phyloP scores from a whole-genome alignment of 2,888 invertebrate species.

The Trichopoda pennipes region DNA sequence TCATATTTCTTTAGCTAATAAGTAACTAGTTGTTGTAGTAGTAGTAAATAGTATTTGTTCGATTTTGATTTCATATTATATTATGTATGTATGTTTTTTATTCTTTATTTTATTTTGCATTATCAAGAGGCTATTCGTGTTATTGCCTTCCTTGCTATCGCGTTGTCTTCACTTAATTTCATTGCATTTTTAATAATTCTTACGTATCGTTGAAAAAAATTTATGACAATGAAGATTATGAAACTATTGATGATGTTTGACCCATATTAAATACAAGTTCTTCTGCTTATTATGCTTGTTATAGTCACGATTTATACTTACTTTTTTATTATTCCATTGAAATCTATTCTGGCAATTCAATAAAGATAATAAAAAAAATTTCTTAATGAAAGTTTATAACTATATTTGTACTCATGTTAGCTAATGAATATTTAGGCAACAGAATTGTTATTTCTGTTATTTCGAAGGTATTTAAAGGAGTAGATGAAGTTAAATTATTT shows the following conservation, averaged over 20 bases:
- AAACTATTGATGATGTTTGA: slow-evolving; percentile 67
- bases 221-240: slow-evolving; percentile 33
- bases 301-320: slow-evolving; percentile 58
- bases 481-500: neutral
- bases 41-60: too few relatives aligned
- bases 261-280: slow-evolving; percentile 67
- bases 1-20: too few relatives aligned
- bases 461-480: slow-evolving; percentile 30
- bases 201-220: slow-evolving; percentile 20
- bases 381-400: slow-evolving; percentile 22
- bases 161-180: slow-evolving; percentile 24
- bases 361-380: slow-evolving; percentile 34
- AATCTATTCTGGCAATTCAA: slow-evolving; percentile 32
- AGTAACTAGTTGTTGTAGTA: too few relatives aligned
- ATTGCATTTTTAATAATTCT: slow-evolving; percentile 36
- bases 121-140: slow-evolving; percentile 1
- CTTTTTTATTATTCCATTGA: slow-evolving; percentile 9
- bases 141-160: slow-evolving; percentile 17
- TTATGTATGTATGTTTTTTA: too few relatives aligned
- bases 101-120: too few relatives aligned
- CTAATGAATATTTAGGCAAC: slow-evolving; percentile 28
- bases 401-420: neutral
- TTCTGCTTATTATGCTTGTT: slow-evolving; percentile 48
- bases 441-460: slow-evolving; percentile 21
- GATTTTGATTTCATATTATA: too few relatives aligned